Conservation (phyloP, 2,113 vertebrate genomes). For the Cathartes aura region DNA sequence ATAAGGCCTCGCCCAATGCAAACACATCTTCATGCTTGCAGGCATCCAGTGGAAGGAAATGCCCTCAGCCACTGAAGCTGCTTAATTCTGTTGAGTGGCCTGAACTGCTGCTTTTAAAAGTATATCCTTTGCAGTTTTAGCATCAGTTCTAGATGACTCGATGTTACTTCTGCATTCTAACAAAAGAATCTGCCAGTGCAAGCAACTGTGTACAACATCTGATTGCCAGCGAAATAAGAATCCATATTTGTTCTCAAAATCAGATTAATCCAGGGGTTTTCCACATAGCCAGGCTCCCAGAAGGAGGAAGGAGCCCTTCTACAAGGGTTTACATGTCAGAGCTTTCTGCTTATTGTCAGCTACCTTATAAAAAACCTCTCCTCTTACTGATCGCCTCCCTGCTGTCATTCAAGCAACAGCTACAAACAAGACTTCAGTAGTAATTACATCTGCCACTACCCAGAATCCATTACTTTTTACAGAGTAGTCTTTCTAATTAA, state of each 20-base stretch:
- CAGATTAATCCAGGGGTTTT: neutral
- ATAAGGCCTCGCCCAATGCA: neutral
- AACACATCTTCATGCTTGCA: neutral
- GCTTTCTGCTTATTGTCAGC: neutral
- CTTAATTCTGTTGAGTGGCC: neutral
- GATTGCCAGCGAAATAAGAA: neutral
- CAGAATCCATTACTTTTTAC: neutral
- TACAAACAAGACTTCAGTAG: neutral
- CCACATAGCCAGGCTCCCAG: neutral
- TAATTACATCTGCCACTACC: slow-evolving; percentile 2
- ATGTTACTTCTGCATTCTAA: slow-evolving; percentile 49
- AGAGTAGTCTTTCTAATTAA: slow-evolving; percentile 18
- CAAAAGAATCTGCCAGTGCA: slow-evolving; percentile 18
- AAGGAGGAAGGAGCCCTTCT: neutral
- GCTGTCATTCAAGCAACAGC: neutral
- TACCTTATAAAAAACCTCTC: neutral
- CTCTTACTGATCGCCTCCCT: neutral
- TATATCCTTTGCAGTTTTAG: neutral
- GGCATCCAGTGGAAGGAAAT: neutral
- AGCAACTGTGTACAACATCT: neutral
- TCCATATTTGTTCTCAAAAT: neutral
- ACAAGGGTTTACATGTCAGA: neutral
- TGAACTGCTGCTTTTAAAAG: neutral
- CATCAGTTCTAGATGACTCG: neutral
- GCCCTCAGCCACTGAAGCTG: neutral